Conservation (phyloP, 2,888 invertebrate genomes). For the Hartigia nigra region DNA sequence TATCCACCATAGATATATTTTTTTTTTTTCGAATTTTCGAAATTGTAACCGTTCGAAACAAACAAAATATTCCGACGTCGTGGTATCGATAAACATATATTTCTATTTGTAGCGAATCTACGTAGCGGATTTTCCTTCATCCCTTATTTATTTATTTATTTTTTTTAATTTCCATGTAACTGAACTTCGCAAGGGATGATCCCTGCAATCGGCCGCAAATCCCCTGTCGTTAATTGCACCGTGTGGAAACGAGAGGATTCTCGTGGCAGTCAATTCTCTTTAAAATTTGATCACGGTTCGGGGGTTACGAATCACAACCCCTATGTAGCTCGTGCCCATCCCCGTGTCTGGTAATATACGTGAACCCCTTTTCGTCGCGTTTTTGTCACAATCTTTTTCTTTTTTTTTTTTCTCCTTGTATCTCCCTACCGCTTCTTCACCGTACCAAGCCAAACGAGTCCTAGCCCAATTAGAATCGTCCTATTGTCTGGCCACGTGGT, state of each 20-base stretch:
- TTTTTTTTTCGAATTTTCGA: neutral
- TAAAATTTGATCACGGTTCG: slow-evolving; percentile 49
- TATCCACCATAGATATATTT: too few relatives aligned
- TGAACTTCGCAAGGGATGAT: neutral
- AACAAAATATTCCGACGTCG: slow-evolving; percentile 1
- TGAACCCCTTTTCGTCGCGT: slow-evolving; percentile 46
- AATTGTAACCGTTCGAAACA: neutral
- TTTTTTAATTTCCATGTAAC: neutral
- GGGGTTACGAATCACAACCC: slow-evolving; percentile 23
- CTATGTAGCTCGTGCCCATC: slow-evolving; percentile 33
- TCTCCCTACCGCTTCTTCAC: slow-evolving; percentile 18
- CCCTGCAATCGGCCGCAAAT: neutral
- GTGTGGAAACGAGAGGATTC: neutral
- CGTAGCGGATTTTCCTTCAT: neutral
- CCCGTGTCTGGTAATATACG: slow-evolving; percentile 20
- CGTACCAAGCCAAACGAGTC: slow-evolving; percentile 43
- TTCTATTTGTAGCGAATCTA: neutral
- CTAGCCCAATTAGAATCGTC: slow-evolving; percentile 65
- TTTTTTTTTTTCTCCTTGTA: slow-evolving; percentile 22
- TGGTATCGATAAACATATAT: too few relatives aligned
- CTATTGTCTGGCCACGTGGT: slow-evolving; percentile 65
- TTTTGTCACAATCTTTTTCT: slow-evolving; percentile 36
- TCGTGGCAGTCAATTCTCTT: slow-evolving; percentile 31
- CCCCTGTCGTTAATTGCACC: neutral
- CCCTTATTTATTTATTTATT: too few relatives aligned